Conservation (phyloP, 2,113 vertebrate genomes). For the Capreolus pygargus region DNA sequence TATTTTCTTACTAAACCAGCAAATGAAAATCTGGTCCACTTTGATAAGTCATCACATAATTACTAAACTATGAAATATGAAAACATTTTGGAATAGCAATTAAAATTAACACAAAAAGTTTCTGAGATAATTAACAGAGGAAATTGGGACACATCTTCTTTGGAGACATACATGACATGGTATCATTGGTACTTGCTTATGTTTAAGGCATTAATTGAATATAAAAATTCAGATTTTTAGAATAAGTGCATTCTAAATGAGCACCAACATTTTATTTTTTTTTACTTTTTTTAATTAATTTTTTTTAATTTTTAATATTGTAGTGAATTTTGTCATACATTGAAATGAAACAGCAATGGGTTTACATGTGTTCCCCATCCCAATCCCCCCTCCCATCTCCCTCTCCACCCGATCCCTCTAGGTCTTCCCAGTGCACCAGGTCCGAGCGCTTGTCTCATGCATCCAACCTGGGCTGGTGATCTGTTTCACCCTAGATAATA, state of each 20-base stretch:
- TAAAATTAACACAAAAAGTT: slow-evolving; percentile 37
- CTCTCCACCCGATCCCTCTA: too few species aligned
- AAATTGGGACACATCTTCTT: not conserved
- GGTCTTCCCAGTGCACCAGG: too few species aligned
- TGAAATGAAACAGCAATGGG: too few species aligned
- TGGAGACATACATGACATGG: not conserved
- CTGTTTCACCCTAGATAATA: too few species aligned
- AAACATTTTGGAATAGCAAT: slow-evolving; percentile 42
- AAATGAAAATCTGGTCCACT: slow-evolving; percentile 56
- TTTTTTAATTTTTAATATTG: too few species aligned
- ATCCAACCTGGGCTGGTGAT: too few species aligned
- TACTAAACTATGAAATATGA: slow-evolving; percentile 35
- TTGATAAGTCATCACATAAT: slow-evolving; percentile 57
- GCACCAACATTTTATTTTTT: not conserved
- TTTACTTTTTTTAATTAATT: too few species aligned
- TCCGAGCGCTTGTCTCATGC: too few species aligned
- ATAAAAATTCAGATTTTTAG: not conserved
- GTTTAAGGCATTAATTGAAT: not conserved
- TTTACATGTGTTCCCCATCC: too few species aligned
- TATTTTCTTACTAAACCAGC: slow-evolving; percentile 34
- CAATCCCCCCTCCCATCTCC: too few species aligned
- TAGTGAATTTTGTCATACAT: too few species aligned
- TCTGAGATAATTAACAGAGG: not conserved
- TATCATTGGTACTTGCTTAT: not conserved
- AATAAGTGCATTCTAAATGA: not conserved